Conservation (phyloP, 2,113 vertebrate genomes). For the Cheilinus undulatus region DNA sequence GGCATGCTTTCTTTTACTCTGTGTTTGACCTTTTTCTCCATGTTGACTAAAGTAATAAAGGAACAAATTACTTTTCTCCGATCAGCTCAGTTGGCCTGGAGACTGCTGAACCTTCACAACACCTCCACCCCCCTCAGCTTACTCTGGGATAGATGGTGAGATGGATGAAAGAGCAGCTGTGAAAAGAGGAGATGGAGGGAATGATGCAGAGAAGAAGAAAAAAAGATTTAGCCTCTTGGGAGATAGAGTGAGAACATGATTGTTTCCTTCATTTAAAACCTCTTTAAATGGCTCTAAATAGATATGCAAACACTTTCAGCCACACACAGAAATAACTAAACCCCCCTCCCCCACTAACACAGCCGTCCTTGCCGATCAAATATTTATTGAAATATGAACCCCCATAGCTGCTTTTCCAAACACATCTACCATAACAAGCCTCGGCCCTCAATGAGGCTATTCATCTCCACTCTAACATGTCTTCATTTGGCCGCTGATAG, state of each 20-base stretch:
- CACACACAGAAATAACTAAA: constrained; percentile 23
- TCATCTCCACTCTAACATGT: constrained; percentile 67
- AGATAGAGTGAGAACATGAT: constrained; percentile 46
- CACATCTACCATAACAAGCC: constrained; percentile 65
- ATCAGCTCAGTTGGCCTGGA: constrained; percentile 19
- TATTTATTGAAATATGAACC: constrained; percentile 74
- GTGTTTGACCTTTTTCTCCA: neutral
- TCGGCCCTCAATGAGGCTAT: constrained; percentile 62
- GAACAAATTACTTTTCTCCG: constrained; percentile 24
- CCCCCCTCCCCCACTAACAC: constrained; percentile 11
- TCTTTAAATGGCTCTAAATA: constrained; percentile 27
- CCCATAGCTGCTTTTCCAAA: constrained; percentile 44
- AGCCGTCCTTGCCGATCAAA: constrained; percentile 57
- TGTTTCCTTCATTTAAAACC: constrained; percentile 38
- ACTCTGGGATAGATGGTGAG: constrained; percentile 7
- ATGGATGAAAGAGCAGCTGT: constrained; percentile 12
- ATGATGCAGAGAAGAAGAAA: constrained; percentile 37
- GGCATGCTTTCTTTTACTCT: neutral
- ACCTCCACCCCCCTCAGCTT: constrained; percentile 3
- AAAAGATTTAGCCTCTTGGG: constrained; percentile 26
- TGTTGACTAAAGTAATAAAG: constrained; percentile 30
- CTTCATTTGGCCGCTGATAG: constrained; percentile 65
- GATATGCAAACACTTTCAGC: constrained; percentile 28
- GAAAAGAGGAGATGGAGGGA: constrained; percentile 24
- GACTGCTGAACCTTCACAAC: constrained; percentile 26